Base-by-base conservation (phyloP, 1,140 invertebrate species). In the Latrodectus geometricus region DNA sequence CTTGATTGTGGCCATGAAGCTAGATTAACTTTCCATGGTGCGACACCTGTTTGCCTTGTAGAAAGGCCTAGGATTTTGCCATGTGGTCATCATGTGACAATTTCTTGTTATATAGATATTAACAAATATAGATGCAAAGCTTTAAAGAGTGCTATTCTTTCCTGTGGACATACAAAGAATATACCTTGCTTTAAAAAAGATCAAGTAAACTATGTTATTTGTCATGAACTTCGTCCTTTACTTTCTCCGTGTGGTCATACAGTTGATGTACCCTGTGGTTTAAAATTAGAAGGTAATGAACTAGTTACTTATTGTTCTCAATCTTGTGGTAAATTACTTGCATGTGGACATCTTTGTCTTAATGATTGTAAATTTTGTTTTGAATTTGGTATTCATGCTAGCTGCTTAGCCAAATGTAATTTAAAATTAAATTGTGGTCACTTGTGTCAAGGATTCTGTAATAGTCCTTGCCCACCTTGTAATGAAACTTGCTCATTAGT, bases 361-460 rank as follows among this genome's bases (percentile, higher is more conserved):
- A 61, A 70, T 4, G 12, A 23, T 11, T 88, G 87, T 15, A 48
- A 9, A 4, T 9, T n/a, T 17, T 69, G 79, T 15, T 68, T 56
- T n/a, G 84, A 82, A 61, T 50, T 75, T 35, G 66, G 49, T 17
- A 81, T 83, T 56, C 77, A 84, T 56, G 66, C 66, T 14, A 12
- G 66, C 9, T 94, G 94, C 89, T 81, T 77, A 0, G 89, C 89
- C 61, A 90, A 91, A 73, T 94, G 94, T 89, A 85, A 81, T 0
- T 85, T 54, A 70, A 85, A 88, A 17, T 90, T 94, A 65, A 88
- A 89, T 79, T 95, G 94, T 90, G 91, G 90, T 1, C 94, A 95
- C 90, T n/a, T 11, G 9, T 88, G 87, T 61, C 15, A 15, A 49
- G 88, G 86, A 48, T 72, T 66, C 48, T 89, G 88, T 66, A 69